Percentiles rank a stretch among this genome's conserved stretches.
Evolutionary conservation across 2,113 vertebrate species (phyloP).

Genomic region (Scopus umbretta): DNA sequence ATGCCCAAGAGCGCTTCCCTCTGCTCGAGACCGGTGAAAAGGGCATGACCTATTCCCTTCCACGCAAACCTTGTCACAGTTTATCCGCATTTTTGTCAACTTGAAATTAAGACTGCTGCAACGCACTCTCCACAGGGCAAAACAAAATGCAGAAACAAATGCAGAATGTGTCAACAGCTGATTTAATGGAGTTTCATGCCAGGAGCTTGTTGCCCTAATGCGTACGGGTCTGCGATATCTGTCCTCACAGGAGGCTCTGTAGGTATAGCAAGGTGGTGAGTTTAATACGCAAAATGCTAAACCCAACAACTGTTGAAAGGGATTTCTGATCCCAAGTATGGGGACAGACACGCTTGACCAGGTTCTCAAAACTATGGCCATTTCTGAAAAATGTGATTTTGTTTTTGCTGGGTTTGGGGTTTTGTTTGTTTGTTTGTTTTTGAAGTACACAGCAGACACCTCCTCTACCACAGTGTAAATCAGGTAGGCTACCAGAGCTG

Average conservation of each 20-base stretch:
- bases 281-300: background rate
- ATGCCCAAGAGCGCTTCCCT: conserved; percentile 59
- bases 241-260: background rate
- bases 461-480: background rate
- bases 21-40: conserved; percentile 55
- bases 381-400: background rate
- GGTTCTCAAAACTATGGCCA: background rate
- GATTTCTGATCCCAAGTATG: background rate
- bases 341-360: background rate
- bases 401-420: background rate
- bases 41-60: conserved; percentile 64
- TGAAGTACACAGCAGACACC: background rate
- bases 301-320: background rate
- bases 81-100: conserved; percentile 61
- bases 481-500: background rate
- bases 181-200: conserved; percentile 51
- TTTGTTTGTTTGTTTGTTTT: background rate
- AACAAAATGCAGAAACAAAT: conserved; percentile 57
- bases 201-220: conserved; percentile 24
- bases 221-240: rapidly evolving
- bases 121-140: conserved; percentile 61
- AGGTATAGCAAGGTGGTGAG: background rate
- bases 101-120: conserved; percentile 38
- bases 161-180: conserved; percentile 50
- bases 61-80: conserved; percentile 62